Evolutionary conservation across 1,140 invertebrate genomes (phyloP), one percentile per base, ranked within the genome.

Genomic region (Drosophila sturtevanti): DNA sequence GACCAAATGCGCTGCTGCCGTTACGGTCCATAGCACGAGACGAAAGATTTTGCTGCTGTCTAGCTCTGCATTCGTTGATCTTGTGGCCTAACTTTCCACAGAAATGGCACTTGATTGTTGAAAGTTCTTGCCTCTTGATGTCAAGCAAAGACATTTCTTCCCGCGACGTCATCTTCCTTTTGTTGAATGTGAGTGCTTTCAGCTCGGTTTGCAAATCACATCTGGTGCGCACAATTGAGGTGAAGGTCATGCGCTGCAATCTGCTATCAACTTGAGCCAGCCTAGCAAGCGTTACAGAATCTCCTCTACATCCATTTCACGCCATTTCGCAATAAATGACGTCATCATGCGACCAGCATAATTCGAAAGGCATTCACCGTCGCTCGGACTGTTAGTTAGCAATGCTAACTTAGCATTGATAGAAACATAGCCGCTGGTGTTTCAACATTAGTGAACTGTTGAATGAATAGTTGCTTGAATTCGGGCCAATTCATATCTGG

Each of bases 341-440:
- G 27, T 71, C 63, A 70, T 11, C 56, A 63, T 61, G n/a, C 68
- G 63, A 35, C 63, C 56, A 27, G 63, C 72, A 31, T 71, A 75
- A 55, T 56, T 59, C 9, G 68, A 62, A 11, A 64, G 60, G 22
- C 71, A 55, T 21, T 74, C 71, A 7, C 37, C 62, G 9, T 70
- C 63, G 44, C 63, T 58, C 14, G 67, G 68, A 56, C 58, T 22
- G 52, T n/a, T 41, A 10, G 38, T n/a, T 44, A 67, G 55, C 58
- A 72, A n/a, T n/a, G n/a, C n/a, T n/a, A n/a, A n/a, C n/a, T n/a
- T n/a, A n/a, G n/a, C n/a, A n/a, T 44, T 21, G 14, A 16, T 31
- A 69, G 27, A 58, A 69, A 59, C 60, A 59, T 69, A 58, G 68
- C 60, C 11, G 68, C 68, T 59, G 68, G 68, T 14, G 68, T 69